Evolutionary conservation across 2,888 invertebrate species (phyloP).

Genomic region (Agrotis exclamationis): DNA sequence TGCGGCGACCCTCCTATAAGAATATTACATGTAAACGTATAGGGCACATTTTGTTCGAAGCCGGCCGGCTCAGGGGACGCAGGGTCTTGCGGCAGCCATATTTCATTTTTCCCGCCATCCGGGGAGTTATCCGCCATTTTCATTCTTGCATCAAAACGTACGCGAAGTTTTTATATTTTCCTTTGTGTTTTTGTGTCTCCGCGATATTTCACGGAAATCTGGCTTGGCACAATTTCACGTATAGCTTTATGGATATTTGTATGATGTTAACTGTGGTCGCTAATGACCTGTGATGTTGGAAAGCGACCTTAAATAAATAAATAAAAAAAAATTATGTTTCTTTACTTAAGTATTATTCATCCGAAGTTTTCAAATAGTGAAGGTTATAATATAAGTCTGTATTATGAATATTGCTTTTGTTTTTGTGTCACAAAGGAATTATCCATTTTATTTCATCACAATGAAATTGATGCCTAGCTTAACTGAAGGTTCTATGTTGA

Average conservation of each 20-base stretch:
- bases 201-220: slow-evolving; percentile 52
- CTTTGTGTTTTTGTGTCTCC: slow-evolving; percentile 60
- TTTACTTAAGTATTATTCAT: slow-evolving; percentile 19
- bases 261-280: slow-evolving; percentile 13
- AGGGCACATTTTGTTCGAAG: slow-evolving; percentile 58
- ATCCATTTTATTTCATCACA: slow-evolving; percentile 24
- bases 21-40: slow-evolving; percentile 60
- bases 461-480: slow-evolving; percentile 29
- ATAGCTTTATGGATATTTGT: slow-evolving; percentile 28
- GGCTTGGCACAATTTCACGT: slow-evolving; percentile 41
- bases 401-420: slow-evolving; percentile 21
- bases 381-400: neutral
- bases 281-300: too few species aligned
- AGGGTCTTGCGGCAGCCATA: slow-evolving; percentile 78
- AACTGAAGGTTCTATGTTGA: slow-evolving; percentile 22
- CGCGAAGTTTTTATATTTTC: slow-evolving; percentile 68
- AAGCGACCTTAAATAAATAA: too few species aligned
- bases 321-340: too few species aligned
- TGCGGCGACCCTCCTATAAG: slow-evolving; percentile 60
- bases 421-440: slow-evolving; percentile 16
- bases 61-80: slow-evolving; percentile 57
- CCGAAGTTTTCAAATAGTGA: slow-evolving; percentile 14
- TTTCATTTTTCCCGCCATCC: slow-evolving; percentile 83
- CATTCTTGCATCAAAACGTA: slow-evolving; percentile 74
- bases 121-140: slow-evolving; percentile 79